Evolutionary conservation across 2,113 vertebrate species (phyloP).

Genomic region (Maccullochella peelii): DNA sequence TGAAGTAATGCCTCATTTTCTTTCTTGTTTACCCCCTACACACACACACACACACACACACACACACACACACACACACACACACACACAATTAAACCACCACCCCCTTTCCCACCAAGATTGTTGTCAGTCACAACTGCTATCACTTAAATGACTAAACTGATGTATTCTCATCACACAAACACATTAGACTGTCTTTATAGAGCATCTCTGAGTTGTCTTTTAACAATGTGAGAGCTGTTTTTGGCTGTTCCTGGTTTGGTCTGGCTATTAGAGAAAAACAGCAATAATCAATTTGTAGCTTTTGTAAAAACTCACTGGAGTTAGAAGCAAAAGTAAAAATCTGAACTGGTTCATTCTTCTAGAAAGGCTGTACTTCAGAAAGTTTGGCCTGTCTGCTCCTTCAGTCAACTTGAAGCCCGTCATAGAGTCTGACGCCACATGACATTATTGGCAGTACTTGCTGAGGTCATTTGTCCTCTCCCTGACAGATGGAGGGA

Average conservation of each 20-base stretch:
- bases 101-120: not conserved
- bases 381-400: constrained; percentile 34
- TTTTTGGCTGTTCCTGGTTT: constrained; percentile 9
- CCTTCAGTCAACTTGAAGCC: constrained; percentile 36
- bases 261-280: not conserved
- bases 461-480: constrained; percentile 54
- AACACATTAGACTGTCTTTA: constrained; percentile 7
- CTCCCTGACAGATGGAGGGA: constrained; percentile 68
- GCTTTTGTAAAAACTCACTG: not conserved
- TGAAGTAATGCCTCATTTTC: constrained; percentile 34
- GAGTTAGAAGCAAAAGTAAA: not conserved
- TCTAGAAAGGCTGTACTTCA: not conserved
- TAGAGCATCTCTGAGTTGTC: not conserved
- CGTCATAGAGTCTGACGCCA: constrained; percentile 49
- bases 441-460: constrained; percentile 52
- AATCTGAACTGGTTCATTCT: constrained; percentile 7
- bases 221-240: constrained; percentile 9
- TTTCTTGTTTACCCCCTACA: constrained; percentile 19
- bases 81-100: constrained; percentile 5
- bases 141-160: constrained; percentile 15
- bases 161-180: constrained; percentile 9
- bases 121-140: constrained; percentile 27
- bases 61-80: not conserved
- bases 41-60: constrained; percentile 6
- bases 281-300: not conserved